phyloP scores from a whole-genome alignment of 2,797 vertebrate genomes.

The Columba guinea region DNA sequence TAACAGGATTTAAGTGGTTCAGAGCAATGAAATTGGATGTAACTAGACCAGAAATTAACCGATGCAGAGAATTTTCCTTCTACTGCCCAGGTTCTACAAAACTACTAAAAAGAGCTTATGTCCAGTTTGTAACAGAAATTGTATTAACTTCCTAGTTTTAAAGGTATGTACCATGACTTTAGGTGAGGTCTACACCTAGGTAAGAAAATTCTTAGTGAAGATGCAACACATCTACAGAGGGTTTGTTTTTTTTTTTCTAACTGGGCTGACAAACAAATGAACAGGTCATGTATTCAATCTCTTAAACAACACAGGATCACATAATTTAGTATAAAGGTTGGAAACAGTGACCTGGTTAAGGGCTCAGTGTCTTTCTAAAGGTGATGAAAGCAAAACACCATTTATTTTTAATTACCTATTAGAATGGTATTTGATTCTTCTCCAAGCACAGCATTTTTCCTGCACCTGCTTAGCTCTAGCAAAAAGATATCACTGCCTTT shows the following conservation, averaged over 20 bases:
- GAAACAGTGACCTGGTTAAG: constrained; percentile 13
- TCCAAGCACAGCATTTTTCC: background rate
- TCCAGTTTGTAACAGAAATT: background rate
- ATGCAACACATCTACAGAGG: background rate
- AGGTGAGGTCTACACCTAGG: background rate
- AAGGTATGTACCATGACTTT: background rate
- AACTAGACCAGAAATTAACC: background rate
- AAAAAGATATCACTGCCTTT: background rate
- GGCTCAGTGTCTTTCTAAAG: background rate
- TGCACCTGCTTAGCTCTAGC: background rate
- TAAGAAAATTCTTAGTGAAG: background rate
- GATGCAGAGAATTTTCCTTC: background rate
- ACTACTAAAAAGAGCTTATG: background rate
- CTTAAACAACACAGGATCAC: background rate
- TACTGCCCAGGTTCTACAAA: background rate
- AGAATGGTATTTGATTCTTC: background rate
- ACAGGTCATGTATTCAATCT: background rate
- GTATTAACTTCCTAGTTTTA: background rate
- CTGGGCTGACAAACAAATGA: background rate
- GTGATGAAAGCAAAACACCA: constrained; percentile 30
- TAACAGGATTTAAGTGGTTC: background rate
- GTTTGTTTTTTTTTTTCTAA: background rate
- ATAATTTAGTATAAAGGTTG: constrained; percentile 11
- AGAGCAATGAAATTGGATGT: background rate
- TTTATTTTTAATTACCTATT: constrained; percentile 50